A percentile compares a stretch with the other conserved stretches of the same genome.
Conservation (phyloP, 2,888 invertebrate genomes). For the Graphium colonna region DNA sequence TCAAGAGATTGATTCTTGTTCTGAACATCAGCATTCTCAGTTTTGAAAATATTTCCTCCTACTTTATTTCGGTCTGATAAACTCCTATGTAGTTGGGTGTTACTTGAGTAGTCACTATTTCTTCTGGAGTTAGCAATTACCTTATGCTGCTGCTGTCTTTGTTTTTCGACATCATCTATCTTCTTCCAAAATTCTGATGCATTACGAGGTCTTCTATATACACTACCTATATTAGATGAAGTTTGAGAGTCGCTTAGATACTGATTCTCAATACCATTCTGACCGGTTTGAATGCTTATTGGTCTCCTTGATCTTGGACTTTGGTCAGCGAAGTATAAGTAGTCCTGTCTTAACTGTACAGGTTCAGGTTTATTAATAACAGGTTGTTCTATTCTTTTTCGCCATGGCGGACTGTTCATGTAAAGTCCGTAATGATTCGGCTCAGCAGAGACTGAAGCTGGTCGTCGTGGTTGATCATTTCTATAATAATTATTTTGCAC, state of each 20-base stretch:
- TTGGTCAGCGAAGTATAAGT: slow-evolving; percentile 85
- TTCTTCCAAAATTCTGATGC: slow-evolving; percentile 84
- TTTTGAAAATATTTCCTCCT: slow-evolving; percentile 29
- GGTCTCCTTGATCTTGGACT: slow-evolving; percentile 86
- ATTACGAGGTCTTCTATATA: slow-evolving; percentile 66
- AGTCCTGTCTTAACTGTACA: slow-evolving; percentile 69
- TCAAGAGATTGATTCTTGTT: slow-evolving; percentile 53
- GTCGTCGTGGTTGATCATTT: slow-evolving; percentile 66
- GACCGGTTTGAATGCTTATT: slow-evolving; percentile 82
- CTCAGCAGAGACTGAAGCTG: slow-evolving; percentile 73
- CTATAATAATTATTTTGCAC: slow-evolving; percentile 50
- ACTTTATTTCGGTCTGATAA: slow-evolving; percentile 29
- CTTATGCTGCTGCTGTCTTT: slow-evolving; percentile 52
- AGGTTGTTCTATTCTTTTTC: slow-evolving; percentile 51
- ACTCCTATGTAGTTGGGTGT: slow-evolving; percentile 42
- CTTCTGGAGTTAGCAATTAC: slow-evolving; percentile 56
- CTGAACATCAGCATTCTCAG: slow-evolving; percentile 46
- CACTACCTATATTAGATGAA: slow-evolving; percentile 48
- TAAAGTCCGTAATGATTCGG: slow-evolving; percentile 71
- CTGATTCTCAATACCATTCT: slow-evolving; percentile 63
- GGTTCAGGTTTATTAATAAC: slow-evolving; percentile 62
- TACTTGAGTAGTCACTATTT: slow-evolving; percentile 60
- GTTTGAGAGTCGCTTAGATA: slow-evolving; percentile 76
- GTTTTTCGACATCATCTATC: slow-evolving; percentile 76
- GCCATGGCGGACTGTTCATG: slow-evolving; percentile 64